These are phyloP conservation scores for Paramisgurnus dabryanus DNA, from an alignment of 2,113 vertebrate species.

Conservation along the genomic window DNA sequence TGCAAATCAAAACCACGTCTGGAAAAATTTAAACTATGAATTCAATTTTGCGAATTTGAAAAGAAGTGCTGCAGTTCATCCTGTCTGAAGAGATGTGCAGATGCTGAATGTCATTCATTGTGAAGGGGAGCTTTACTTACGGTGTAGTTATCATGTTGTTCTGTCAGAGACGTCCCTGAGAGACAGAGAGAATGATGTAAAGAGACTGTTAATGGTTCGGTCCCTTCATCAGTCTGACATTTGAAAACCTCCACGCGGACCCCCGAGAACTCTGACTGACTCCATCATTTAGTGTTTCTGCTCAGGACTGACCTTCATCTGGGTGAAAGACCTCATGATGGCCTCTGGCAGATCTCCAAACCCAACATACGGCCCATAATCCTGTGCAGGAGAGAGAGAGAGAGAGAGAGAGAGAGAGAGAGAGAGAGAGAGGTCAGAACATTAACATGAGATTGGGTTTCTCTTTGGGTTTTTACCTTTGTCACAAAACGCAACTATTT, in stretches of 20 bases:
- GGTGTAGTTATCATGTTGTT: not conserved
- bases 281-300: slow-evolving; percentile 13
- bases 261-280: slow-evolving; percentile 1
- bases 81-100: not conserved
- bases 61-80: not conserved
- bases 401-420: not conserved
- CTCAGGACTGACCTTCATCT: slow-evolving; percentile 32
- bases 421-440: too few species aligned
- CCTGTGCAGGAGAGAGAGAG: not conserved
- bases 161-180: slow-evolving; percentile 18
- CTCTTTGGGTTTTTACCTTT: too few species aligned
- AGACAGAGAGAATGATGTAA: slow-evolving; percentile 5
- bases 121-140: slow-evolving; percentile 7
- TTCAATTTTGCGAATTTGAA: slow-evolving; percentile 7
- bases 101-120: slow-evolving; percentile 8
- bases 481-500: too few species aligned
- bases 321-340: not conserved
- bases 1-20: slow-evolving; percentile 10
- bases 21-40: not conserved
- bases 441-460: too few species aligned
- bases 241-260: slow-evolving; percentile 9
- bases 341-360: slow-evolving; percentile 25
- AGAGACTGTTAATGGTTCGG: not conserved
- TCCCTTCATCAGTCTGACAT: slow-evolving; percentile 25
- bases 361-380: slow-evolving; percentile 9